Percentiles rank a stretch among this genome's conserved stretches.
Conservation (phyloP, 2,797 vertebrate genomes). For the Apogon hyalosoma region DNA sequence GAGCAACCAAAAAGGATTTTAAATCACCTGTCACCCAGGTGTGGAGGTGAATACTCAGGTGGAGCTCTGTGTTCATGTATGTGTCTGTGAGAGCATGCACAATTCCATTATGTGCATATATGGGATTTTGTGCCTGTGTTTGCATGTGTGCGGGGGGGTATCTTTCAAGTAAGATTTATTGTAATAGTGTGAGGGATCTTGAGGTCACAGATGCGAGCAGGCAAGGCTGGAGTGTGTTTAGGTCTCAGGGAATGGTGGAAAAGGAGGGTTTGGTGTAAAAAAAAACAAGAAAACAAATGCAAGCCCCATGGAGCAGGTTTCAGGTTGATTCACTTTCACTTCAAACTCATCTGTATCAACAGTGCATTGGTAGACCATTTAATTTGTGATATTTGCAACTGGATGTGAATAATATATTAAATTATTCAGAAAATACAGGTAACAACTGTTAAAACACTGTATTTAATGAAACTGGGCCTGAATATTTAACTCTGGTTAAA, state of each 20-base stretch:
- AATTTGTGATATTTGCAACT: background rate
- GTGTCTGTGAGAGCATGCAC: slow-evolving; percentile 31
- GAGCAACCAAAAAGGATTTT: slow-evolving; percentile 40
- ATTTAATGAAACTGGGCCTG: too few species aligned
- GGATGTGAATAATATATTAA: too few species aligned
- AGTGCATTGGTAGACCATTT: background rate
- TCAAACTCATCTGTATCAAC: slow-evolving; percentile 10
- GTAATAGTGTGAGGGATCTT: slow-evolving; percentile 22
- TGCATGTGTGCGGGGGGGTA: background rate
- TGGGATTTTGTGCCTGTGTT: background rate
- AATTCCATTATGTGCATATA: slow-evolving; percentile 22
- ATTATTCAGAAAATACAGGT: too few species aligned
- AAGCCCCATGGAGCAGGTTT: slow-evolving; percentile 44
- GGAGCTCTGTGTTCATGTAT: slow-evolving; percentile 25
- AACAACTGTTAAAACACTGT: too few species aligned
- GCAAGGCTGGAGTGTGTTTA: slow-evolving; percentile 21
- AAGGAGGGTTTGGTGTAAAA: slow-evolving; percentile 17
- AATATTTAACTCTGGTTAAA: too few species aligned
- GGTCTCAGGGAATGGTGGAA: slow-evolving; percentile 15
- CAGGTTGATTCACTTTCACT: slow-evolving; percentile 56
- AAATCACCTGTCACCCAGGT: slow-evolving; percentile 36
- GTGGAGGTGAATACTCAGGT: slow-evolving; percentile 34
- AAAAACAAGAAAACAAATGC: slow-evolving; percentile 30
- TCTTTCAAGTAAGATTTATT: slow-evolving; percentile 8
- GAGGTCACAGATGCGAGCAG: slow-evolving; percentile 37